Conservation (phyloP, 2,797 vertebrate genomes). For the Lycodopsis pacificus region DNA sequence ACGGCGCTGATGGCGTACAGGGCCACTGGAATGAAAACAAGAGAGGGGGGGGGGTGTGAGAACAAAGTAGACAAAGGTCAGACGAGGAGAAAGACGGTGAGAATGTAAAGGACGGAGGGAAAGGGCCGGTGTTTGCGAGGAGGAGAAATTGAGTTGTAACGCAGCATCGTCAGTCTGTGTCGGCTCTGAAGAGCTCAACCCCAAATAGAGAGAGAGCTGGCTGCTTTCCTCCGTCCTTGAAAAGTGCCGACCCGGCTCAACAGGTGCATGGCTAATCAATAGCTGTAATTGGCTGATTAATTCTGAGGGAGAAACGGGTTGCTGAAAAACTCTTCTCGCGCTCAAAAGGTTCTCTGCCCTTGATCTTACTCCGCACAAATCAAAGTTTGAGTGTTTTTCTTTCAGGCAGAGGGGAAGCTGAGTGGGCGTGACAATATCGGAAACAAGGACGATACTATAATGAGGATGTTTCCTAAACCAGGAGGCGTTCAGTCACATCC, state of each 20-base stretch:
- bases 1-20: slow-evolving; percentile 97
- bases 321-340: slow-evolving; percentile 35
- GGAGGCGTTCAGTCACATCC: no score
- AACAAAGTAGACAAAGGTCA: slow-evolving; percentile 34
- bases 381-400: slow-evolving; percentile 18
- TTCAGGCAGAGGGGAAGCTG: slow-evolving; percentile 12
- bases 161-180: slow-evolving; percentile 48
- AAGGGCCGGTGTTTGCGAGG: background rate
- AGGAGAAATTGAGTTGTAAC: slow-evolving; percentile 43
- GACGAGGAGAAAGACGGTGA: slow-evolving; percentile 17
- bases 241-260: slow-evolving; percentile 49
- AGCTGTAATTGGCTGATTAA: slow-evolving; percentile 69
- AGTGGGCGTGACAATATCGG: background rate
- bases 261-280: slow-evolving; percentile 74
- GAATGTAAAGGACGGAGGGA: slow-evolving; percentile 32
- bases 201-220: slow-evolving; percentile 17
- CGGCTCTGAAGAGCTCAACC: slow-evolving; percentile 9
- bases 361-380: slow-evolving; percentile 29
- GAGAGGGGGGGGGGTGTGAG: slow-evolving; percentile 2
- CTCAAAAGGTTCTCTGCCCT: slow-evolving; percentile 50
- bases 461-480: background rate
- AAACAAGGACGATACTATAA: background rate
- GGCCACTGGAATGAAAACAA: slow-evolving; percentile 84
- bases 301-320: slow-evolving; percentile 32
- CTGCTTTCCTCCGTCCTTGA: slow-evolving; percentile 55